A percentile compares a stretch with the other conserved stretches of the same genome.
These are phyloP conservation scores for Callocephalon fimbriatum DNA, from an alignment of 2,113 vertebrate genomes.

Conservation along the genomic window DNA sequence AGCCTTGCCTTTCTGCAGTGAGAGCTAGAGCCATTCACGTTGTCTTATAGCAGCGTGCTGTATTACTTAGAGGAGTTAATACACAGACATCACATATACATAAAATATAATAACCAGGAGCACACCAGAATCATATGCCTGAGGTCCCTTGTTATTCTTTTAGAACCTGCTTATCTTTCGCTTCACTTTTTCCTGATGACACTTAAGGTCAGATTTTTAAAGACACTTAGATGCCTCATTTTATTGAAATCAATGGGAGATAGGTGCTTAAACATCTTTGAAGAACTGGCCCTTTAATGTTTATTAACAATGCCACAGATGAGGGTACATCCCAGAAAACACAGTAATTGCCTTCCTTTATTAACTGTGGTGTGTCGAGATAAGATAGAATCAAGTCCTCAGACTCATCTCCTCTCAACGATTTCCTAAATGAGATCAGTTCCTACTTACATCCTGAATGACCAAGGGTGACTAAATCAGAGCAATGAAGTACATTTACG, in stretches of 20 bases:
- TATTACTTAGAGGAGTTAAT: too few relatives aligned
- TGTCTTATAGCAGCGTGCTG: too few relatives aligned
- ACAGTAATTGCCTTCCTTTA: slow-evolving; percentile 62
- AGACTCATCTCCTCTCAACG: slow-evolving; percentile 63
- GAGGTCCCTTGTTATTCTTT: neutral
- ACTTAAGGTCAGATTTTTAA: slow-evolving; percentile 61
- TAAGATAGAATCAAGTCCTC: slow-evolving; percentile 69
- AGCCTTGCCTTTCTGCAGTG: too few relatives aligned
- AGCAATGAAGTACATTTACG: slow-evolving; percentile 49
- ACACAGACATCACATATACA: neutral
- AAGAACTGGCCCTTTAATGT: slow-evolving; percentile 49
- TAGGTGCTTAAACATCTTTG: slow-evolving; percentile 45
- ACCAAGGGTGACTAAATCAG: slow-evolving; percentile 65
- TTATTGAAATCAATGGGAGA: slow-evolving; percentile 56
- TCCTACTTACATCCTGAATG: slow-evolving; percentile 62
- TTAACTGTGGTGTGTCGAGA: slow-evolving; percentile 55
- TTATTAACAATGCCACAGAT: slow-evolving; percentile 58
- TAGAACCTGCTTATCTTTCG: slow-evolving; percentile 31
- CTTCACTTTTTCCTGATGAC: slow-evolving; percentile 35
- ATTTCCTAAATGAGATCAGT: slow-evolving; percentile 70
- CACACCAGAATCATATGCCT: neutral
- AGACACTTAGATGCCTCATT: slow-evolving; percentile 25
- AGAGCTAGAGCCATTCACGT: too few relatives aligned
- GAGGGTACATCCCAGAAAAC: slow-evolving; percentile 62
- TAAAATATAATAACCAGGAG: neutral